Evolutionary conservation across 2,797 vertebrate species (phyloP), one percentile per base, ranked within the genome.

Genomic region (Arctocebus calabarensis): DNA sequence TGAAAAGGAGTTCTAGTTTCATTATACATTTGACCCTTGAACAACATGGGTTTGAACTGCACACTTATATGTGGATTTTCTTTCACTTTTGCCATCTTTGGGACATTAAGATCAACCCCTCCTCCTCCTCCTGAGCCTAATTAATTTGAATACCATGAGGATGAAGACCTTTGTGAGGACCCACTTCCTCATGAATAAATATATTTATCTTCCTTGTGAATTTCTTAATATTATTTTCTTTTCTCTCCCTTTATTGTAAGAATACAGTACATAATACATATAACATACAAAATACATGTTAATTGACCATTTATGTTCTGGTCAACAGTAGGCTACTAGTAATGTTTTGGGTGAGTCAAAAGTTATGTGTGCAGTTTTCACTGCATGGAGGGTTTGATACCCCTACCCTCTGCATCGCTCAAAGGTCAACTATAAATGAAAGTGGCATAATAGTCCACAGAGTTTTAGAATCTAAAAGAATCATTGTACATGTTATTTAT

Each of bases 401-500:
- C 52, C 52, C 77, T 57, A 57, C 34, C 22, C 4, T 4, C 52
- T 55, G 34, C 14, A n/a, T 57, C 37, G n/a, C 34, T 37, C 55
- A 79, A 79, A 23, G 7, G n/a, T 79, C 32, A 79, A 37, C n/a
- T 17, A n/a, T 79, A 59, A 90, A 81, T 62, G 22, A 13, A 82
- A 92, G 29, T 78, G 25, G 37, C 86, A 52, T 57, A 71, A 75
- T 64, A 71, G 32, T 12, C 40, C 34, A 70, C 22, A 84, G 37
- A 82, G 78, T 79, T 96, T 95, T 91, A 82, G 48, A 90, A 79
- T 22, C 70, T n/a, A 25, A 89, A 89, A 92, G 19, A 93, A 82
- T 93, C 73, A 61, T 57, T 71, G 13, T 91, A 78, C 37, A 89
- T 64, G 82, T 34, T 73, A 55, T 40, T 73, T 91, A 57, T 68